These are phyloP conservation scores for Andrena bicolor DNA, from an alignment of 2,888 invertebrate species.

Conservation along the genomic window DNA sequence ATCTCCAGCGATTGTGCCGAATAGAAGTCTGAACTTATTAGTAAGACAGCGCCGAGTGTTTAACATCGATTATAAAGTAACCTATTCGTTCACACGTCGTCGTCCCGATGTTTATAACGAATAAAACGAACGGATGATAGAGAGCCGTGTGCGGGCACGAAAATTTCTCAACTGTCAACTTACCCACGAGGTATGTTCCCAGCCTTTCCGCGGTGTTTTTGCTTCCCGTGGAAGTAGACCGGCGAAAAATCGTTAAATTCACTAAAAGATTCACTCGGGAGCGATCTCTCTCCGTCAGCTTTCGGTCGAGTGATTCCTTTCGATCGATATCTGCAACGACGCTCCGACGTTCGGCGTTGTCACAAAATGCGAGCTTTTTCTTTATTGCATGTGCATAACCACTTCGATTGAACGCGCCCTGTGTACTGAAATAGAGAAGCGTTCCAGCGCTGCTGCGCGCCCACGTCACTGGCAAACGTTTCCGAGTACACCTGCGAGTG, in stretches of 20 bases:
- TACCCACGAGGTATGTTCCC: slow-evolving; percentile 53
- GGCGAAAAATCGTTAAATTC: not conserved
- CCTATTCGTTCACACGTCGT: not conserved
- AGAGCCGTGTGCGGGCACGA: not conserved
- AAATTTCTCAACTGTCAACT: slow-evolving; percentile 40
- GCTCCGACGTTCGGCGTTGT: slow-evolving; percentile 19
- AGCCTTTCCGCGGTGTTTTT: slow-evolving; percentile 24
- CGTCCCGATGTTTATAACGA: not conserved
- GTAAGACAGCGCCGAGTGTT: not conserved
- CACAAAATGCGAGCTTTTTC: slow-evolving; percentile 32
- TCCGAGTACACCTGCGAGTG: slow-evolving; percentile 59
- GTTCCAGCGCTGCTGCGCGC: slow-evolving; percentile 21
- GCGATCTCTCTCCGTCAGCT: slow-evolving; percentile 9
- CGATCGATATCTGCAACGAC: slow-evolving; percentile 20
- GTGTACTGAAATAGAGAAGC: slow-evolving; percentile 58
- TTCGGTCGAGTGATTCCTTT: slow-evolving; percentile 4
- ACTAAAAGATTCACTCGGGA: slow-evolving; percentile 10
- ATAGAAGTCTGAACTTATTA: not conserved
- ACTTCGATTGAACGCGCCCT: slow-evolving; percentile 60
- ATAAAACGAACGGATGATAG: not conserved
- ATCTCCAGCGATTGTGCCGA: too few species aligned
- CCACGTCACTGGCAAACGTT: slow-evolving; percentile 50
- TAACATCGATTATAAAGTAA: not conserved
- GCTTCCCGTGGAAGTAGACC: not conserved
- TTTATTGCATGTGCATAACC: slow-evolving; percentile 31